phyloP scores from a whole-genome alignment of 2,113 vertebrate species.

The Grammomys dolichurus region DNA sequence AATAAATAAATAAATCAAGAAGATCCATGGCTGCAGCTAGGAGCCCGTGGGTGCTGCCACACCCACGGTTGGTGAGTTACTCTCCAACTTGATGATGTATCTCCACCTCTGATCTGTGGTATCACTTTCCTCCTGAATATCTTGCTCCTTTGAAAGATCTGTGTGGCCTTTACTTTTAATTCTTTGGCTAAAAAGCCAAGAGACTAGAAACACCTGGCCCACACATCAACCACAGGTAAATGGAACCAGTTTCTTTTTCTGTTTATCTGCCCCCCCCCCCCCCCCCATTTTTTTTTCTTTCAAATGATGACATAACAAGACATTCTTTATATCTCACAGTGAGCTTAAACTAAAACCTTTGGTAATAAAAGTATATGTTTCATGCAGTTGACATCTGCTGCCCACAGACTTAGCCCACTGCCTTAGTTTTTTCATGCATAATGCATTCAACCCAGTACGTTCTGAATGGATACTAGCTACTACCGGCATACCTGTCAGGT shows the following conservation, averaged over 20 bases:
- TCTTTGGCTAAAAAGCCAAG: background rate
- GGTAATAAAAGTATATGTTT: conserved; percentile 32
- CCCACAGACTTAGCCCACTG: conserved; percentile 7
- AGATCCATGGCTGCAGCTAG: background rate
- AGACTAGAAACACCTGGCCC: background rate
- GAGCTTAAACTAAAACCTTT: conserved; percentile 47
- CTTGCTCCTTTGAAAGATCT: background rate
- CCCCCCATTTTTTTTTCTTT: background rate
- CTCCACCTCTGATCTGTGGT: background rate
- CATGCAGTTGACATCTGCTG: conserved; percentile 21
- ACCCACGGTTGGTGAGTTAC: no score
- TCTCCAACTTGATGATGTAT: background rate
- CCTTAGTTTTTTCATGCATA: background rate
- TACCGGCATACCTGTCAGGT: background rate
- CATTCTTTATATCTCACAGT: background rate
- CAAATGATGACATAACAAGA: background rate
- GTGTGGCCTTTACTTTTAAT: background rate
- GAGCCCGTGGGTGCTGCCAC: background rate
- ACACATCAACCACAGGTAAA: background rate
- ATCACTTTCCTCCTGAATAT: background rate
- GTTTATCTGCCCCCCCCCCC: background rate
- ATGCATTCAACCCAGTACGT: background rate
- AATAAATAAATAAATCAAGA: no score
- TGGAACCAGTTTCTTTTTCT: background rate
- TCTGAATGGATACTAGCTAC: background rate